Evolutionary conservation across 1,140 invertebrate species (phyloP).

Genomic region (Carcinoscorpius rotundicauda): DNA sequence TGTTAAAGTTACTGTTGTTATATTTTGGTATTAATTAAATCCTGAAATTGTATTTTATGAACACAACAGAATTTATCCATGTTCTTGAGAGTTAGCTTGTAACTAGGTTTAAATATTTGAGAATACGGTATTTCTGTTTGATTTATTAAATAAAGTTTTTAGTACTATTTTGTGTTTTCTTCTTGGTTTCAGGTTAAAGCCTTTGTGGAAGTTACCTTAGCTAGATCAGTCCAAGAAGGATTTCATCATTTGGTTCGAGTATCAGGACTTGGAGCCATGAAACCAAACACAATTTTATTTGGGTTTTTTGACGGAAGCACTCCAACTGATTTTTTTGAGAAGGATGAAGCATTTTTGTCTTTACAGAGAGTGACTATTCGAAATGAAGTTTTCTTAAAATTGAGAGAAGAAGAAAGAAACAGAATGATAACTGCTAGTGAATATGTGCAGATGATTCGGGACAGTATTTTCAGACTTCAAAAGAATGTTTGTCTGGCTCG

Average conservation of each 20-base stretch:
- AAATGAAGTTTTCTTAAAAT: constrained; percentile 20
- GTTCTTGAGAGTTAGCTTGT: no score
- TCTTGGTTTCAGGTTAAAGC: constrained; percentile 63
- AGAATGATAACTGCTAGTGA: constrained; percentile 40
- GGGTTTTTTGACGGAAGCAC: constrained; percentile 71
- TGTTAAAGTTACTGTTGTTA: no score
- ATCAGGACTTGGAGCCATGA: constrained; percentile 95
- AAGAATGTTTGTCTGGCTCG: constrained; percentile 91
- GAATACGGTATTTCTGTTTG: neutral
- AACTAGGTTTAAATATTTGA: no score
- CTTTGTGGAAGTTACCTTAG: constrained; percentile 88
- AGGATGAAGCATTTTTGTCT: constrained; percentile 16
- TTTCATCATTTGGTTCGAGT: constrained; percentile 82
- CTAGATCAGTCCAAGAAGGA: constrained; percentile 69
- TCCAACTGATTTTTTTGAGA: constrained; percentile 58
- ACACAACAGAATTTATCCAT: no score
- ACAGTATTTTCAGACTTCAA: constrained; percentile 71
- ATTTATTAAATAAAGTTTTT: neutral
- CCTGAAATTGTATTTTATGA: no score
- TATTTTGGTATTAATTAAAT: no score
- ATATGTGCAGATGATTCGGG: constrained; percentile 76
- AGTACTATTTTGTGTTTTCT: neutral
- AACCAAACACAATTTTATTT: constrained; percentile 83
- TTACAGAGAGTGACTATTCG: constrained; percentile 21
- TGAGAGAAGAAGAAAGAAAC: constrained; percentile 28